Evolutionary conservation across 1,140 invertebrate species (phyloP), one percentile per base, ranked within the genome.

Genomic region (Chironomus tepperi): DNA sequence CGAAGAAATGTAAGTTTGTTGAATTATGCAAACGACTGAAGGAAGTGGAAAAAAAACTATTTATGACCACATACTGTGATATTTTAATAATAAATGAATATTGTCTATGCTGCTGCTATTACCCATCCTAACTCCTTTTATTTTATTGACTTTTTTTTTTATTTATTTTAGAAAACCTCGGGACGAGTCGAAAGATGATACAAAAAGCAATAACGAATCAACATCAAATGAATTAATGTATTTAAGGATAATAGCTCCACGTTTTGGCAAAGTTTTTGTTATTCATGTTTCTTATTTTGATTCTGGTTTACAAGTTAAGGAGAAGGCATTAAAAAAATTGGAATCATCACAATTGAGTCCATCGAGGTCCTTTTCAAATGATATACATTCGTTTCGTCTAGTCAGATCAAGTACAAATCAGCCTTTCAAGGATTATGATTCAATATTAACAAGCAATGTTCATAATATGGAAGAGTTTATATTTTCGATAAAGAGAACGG

Each of bases 1-100:
- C 43, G 21, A 77, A 16, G 34, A 73, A 73, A 65, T 16, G 73
- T 16, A 75, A 70, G 19, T 70, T 67, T 18, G n/a, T n/a, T 34
- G n/a, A 67, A 16, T 67, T 19, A 21, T 70, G 65, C 19, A 70
- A 70, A 57, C 8, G 12, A 12, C 47, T n/a, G n/a, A n/a, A n/a
- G n/a, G n/a, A n/a, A n/a, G n/a, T n/a, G n/a, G n/a, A n/a, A n/a
- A n/a, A n/a, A n/a, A n/a, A n/a, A n/a, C n/a, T n/a, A 10, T 47
- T 9, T 57, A 57, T 15, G 12, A 57, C 47, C 47, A 57, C 47
- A 10, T 57, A 57, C 47, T 57, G 47, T 57, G 47, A 34, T 34
- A 2, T 5, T 57, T 57, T 57, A 57, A 57, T 57, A 57, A 57
- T 57, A 57, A 57, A 57, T 57, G 47, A 57, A 5, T 15, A 34